Conservation (phyloP, 2,113 vertebrate genomes). For the Arvicanthis niloticus region DNA sequence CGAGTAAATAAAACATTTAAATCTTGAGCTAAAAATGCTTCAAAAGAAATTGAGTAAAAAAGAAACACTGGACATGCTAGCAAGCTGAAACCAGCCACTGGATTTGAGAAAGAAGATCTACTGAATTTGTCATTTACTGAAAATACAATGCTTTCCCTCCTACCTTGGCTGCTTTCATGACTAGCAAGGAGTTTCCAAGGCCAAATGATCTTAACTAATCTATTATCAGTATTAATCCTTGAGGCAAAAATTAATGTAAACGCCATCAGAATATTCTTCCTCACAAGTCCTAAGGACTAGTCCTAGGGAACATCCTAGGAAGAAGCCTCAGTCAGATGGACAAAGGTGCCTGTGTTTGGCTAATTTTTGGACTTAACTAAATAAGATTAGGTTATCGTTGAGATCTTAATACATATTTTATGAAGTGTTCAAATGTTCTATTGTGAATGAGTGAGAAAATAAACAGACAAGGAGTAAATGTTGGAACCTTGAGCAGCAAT, state of each 20-base stretch:
- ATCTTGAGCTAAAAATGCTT: neutral
- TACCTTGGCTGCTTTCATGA: neutral
- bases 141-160: neutral
- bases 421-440: conserved; percentile 14
- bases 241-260: conserved; percentile 3
- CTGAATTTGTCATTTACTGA: neutral
- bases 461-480: neutral
- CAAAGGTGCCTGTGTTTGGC: neutral
- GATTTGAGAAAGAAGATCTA: neutral
- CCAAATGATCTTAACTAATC: conserved; percentile 35
- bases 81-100: neutral
- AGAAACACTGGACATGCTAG: neutral
- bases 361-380: neutral
- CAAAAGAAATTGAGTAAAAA: conserved; percentile 39
- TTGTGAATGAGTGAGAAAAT: neutral
- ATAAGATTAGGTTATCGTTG: neutral
- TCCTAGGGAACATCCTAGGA: neutral
- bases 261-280: rapidly evolving
- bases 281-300: neutral
- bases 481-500: neutral
- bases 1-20: neutral
- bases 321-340: neutral
- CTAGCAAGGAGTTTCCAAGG: neutral
- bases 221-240: neutral
- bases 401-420: neutral